phyloP scores from a whole-genome alignment of 2,113 vertebrate genomes.

The Penelope pileata region DNA sequence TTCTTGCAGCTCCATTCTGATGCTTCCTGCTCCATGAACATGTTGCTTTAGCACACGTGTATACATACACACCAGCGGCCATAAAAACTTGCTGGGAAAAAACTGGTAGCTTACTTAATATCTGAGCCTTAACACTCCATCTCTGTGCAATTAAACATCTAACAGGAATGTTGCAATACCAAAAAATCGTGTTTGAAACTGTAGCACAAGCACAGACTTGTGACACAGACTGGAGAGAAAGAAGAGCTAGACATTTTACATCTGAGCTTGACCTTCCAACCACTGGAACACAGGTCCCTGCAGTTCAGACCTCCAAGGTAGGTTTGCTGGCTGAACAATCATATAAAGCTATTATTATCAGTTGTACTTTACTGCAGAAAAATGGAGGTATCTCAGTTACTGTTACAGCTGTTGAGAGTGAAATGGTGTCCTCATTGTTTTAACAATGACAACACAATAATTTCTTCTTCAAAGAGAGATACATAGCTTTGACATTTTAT shows the following conservation, averaged over 20 bases:
- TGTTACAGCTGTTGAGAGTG: neutral
- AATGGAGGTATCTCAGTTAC: neutral
- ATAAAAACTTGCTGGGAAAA: neutral
- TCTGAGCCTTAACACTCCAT: neutral
- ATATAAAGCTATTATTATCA: neutral
- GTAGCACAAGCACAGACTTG: conserved; percentile 9
- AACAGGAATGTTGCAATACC: neutral
- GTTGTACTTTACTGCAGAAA: neutral
- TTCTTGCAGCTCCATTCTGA: neutral
- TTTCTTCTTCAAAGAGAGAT: neutral
- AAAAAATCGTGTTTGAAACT: neutral
- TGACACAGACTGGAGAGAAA: neutral
- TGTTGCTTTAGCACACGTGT: neutral
- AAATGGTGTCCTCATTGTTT: neutral
- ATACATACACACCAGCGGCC: neutral
- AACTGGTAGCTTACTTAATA: conserved; percentile 11
- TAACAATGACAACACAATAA: neutral
- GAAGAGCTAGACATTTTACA: neutral
- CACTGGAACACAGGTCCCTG: neutral
- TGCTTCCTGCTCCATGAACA: neutral
- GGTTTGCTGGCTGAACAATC: neutral
- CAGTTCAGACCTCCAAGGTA: neutral
- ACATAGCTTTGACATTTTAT: neutral
- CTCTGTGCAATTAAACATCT: neutral
- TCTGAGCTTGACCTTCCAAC: neutral